phyloP scores from a whole-genome alignment of 2,113 vertebrate genomes.

The Hassar affinis region DNA sequence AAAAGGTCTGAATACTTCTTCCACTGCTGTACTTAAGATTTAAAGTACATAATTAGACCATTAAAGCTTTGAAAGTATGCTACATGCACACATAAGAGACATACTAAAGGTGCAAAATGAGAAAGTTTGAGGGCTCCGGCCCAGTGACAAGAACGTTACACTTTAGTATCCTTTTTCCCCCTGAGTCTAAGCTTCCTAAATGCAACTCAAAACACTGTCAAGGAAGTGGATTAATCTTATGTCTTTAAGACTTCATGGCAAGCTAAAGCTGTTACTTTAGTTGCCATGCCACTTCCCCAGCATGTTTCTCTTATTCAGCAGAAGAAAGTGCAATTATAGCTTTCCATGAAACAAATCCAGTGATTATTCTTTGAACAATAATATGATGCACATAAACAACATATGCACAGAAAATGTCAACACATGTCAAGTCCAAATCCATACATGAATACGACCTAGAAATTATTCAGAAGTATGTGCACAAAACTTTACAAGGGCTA shows the following conservation, averaged over 20 bases:
- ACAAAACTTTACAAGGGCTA: not conserved
- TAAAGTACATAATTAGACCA: not conserved
- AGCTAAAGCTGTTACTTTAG: not conserved
- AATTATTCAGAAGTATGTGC: not conserved
- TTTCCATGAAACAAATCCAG: not conserved
- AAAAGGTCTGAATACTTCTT: too few species aligned
- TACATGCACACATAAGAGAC: not conserved
- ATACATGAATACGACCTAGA: not conserved
- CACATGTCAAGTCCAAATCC: not conserved
- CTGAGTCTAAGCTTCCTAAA: not conserved
- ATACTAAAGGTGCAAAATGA: not conserved
- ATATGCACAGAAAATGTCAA: not conserved
- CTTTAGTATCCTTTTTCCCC: not conserved
- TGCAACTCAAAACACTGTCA: not conserved
- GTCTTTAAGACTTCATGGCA: not conserved
- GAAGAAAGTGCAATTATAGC: not conserved
- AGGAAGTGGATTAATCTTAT: not conserved
- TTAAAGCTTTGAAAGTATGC: not conserved
- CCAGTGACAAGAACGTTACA: not conserved
- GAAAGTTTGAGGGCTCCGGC: not conserved
- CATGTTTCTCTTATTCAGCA: not conserved
- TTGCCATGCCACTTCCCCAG: not conserved
- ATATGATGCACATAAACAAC: not conserved
- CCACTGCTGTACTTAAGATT: not conserved
- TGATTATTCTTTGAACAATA: not conserved